Percentiles rank a stretch among this genome's conserved stretches.
These are phyloP conservation scores for Merluccius polli DNA, from an alignment of 2,797 vertebrate genomes.

Conservation along the genomic window DNA sequence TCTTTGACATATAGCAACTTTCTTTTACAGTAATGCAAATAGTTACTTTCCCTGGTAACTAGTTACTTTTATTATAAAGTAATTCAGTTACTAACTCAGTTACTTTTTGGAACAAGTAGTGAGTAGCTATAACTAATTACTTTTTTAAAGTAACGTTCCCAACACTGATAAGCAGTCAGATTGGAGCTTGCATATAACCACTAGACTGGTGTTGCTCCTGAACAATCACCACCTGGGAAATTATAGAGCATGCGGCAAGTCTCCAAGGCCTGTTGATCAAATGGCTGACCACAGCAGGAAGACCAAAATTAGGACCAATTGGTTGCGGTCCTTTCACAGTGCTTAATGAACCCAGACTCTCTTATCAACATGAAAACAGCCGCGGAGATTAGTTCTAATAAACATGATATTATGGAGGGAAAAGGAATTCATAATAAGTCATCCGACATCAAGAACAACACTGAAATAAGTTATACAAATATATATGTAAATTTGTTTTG, in stretches of 20 bases:
- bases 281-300: not conserved
- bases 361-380: not conserved
- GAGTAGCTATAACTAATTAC: no score
- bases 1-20: no score
- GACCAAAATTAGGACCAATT: not conserved
- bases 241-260: not conserved
- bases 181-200: not conserved
- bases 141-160: no score
- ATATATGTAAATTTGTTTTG: no score
- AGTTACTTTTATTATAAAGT: no score
- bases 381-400: not conserved
- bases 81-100: no score
- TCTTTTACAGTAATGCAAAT: no score
- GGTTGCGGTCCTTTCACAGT: not conserved
- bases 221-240: constrained; percentile 1
- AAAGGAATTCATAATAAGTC: not conserved
- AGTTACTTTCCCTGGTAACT: no score
- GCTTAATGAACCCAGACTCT: not conserved
- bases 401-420: not conserved
- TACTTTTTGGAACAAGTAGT: no score
- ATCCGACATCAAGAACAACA: not conserved
- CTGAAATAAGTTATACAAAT: not conserved
- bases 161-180: no score
- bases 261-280: constrained; percentile 1
- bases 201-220: not conserved